A percentile compares a stretch with the other conserved stretches of the same genome.
These are phyloP conservation scores for Malthinus seriepunctatus DNA, from an alignment of 2,888 invertebrate genomes.

Conservation along the genomic window DNA sequence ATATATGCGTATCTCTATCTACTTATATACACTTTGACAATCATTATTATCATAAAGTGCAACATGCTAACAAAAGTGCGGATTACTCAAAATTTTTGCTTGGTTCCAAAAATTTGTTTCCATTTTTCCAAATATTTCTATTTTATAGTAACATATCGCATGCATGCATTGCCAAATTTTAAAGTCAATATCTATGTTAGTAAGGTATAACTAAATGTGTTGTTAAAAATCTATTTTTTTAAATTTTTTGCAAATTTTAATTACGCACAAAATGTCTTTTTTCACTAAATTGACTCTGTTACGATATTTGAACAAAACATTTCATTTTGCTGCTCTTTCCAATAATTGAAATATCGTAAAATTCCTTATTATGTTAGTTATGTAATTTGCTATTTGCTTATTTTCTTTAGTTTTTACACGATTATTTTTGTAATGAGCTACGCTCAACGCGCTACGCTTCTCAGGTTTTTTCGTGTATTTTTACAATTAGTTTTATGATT, in stretches of 20 bases:
- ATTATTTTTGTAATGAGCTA: constrained; percentile 22
- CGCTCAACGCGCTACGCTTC: constrained; percentile 40
- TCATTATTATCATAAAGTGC: constrained; percentile 46
- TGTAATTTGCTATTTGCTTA: no score
- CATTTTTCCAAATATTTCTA: constrained; percentile 3
- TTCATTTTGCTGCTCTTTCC: constrained; percentile 29
- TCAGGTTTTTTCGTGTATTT: constrained; percentile 38
- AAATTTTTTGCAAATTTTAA: constrained; percentile 42
- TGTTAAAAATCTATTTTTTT: constrained; percentile 58
- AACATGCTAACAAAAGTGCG: constrained; percentile 31
- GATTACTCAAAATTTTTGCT: constrained; percentile 30
- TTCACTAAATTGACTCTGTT: constrained; percentile 23
- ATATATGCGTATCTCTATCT: constrained; percentile 45
- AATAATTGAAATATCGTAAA: neutral
- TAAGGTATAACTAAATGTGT: constrained; percentile 58
- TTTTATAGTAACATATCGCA: constrained; percentile 45
- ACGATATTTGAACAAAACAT: constrained; percentile 26
- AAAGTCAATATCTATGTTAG: constrained; percentile 64
- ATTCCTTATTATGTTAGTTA: no score
- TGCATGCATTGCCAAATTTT: constrained; percentile 64
- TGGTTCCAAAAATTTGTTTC: constrained; percentile 38
- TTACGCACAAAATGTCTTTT: constrained; percentile 49
- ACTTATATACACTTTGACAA: constrained; percentile 53
- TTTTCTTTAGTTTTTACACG: constrained; percentile 2
- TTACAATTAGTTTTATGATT: constrained; percentile 40